Evolutionary conservation across 2,797 vertebrate genomes (phyloP).

Genomic region (Margarornis squamiger): DNA sequence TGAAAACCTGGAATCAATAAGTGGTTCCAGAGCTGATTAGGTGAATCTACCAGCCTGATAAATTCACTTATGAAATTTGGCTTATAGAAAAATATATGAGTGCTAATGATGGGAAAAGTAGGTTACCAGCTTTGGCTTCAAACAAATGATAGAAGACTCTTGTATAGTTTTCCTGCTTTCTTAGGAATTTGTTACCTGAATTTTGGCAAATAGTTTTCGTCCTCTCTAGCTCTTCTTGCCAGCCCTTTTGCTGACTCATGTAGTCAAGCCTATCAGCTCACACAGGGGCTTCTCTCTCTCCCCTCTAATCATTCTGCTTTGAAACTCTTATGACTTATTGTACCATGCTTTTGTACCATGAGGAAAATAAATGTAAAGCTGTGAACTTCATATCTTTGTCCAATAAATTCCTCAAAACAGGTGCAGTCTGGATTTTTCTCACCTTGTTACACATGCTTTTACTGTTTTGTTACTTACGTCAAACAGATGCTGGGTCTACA

Average conservation of each 20-base stretch:
- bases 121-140: not conserved
- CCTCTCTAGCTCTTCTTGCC: not conserved
- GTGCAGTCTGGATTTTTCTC: not conserved
- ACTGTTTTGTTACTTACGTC: not conserved
- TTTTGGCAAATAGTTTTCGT: not conserved
- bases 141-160: not conserved
- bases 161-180: not conserved
- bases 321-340: not conserved
- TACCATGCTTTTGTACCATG: not conserved
- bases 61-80: not conserved
- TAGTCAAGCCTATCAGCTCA: not conserved
- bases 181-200: not conserved
- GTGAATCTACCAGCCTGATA: not conserved
- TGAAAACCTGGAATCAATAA: not conserved
- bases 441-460: not conserved
- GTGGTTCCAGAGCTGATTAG: not conserved
- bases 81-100: not conserved
- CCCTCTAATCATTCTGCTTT: not conserved
- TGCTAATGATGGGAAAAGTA: not conserved
- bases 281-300: not conserved
- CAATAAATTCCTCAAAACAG: not conserved
- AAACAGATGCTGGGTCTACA: not conserved
- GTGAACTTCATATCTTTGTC: not conserved
- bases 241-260: not conserved
- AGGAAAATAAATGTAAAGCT: not conserved